Percentiles rank a stretch among this genome's conserved stretches.
Evolutionary conservation across 37 sponge, comb jelly and placozoan species (phyloP).

Genomic region (Eunapius fragilis): DNA sequence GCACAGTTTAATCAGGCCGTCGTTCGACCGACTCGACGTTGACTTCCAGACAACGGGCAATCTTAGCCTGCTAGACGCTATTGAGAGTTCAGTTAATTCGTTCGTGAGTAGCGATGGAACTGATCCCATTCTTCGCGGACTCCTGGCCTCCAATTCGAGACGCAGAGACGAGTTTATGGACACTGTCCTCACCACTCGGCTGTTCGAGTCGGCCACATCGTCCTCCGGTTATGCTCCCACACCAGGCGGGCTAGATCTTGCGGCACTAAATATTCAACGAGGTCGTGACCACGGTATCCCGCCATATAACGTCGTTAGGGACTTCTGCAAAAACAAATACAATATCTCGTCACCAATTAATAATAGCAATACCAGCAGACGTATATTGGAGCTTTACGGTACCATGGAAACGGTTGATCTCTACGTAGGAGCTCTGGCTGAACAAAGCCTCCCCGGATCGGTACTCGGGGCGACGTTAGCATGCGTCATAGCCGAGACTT

Average conservation of each 20-base stretch:
- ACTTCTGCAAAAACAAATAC: constrained; percentile 50
- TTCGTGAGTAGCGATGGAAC: constrained; percentile 59
- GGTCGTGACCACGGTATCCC: constrained; percentile 92
- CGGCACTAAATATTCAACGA: constrained; percentile 88
- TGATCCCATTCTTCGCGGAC: constrained; percentile 80
- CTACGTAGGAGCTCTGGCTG: constrained; percentile 81
- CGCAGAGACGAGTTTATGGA: constrained; percentile 80
- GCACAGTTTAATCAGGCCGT: constrained; percentile 58
- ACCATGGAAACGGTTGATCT: constrained; percentile 64
- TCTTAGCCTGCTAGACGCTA: constrained; percentile 38
- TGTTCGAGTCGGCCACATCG: constrained; percentile 43
- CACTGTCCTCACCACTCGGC: constrained; percentile 55
- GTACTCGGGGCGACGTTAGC: constrained; percentile 86
- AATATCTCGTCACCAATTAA: constrained; percentile 12
- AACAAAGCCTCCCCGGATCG: constrained; percentile 63
- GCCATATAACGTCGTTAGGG: constrained; percentile 63
- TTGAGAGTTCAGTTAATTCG: constrained; percentile 19
- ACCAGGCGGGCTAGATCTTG: constrained; percentile 70
- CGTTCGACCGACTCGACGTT: constrained; percentile 48
- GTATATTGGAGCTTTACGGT: constrained; percentile 62
- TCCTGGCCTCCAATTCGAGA: constrained; percentile 45
- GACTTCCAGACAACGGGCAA: constrained; percentile 31
- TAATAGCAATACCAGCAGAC: constrained; percentile 17
- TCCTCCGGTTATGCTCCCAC: not conserved
- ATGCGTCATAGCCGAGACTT: constrained; percentile 84